Evolutionary conservation across 2,888 invertebrate genomes (phyloP), one percentile per base, ranked within the genome.

Genomic region (Mesochorus sp.): DNA sequence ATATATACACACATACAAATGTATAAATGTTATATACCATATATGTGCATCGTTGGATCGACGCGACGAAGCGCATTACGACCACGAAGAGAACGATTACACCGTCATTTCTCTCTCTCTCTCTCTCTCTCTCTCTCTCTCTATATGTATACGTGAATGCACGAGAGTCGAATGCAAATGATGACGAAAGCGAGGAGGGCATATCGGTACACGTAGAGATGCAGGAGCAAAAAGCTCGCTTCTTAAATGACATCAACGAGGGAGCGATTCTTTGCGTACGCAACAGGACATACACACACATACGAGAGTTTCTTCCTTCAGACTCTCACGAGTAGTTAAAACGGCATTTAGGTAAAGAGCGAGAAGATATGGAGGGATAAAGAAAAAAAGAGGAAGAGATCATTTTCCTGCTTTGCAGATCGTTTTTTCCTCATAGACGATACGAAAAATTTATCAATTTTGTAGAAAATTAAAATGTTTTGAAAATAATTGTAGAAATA

Each of bases 111-210:
- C 53, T 66, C 17, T 51, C 26, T 14, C 24, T 66, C 37, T 24
- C 14, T 24, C 19, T 62, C 37, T 37, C 12, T 28, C 12, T 47
- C 51, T 51, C 26, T 51, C n/a, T 42, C 24, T 10, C 28, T 61
- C 57, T 62, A 31, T 39, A 37, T 47, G 37, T 37, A 37, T 37
- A 28, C 39, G 21, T 26, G 49, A 61, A 64, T 74, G 70, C 72
- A 81, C 74, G 68, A 76, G 75, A 66, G 59, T 73, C 79, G 79
- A 81, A 82, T 82, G 82, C 81, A 81, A 82, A 81, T 82, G 73
- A 81, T 78, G 78, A 81, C 77, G 79, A 77, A 66, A 77, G 71
- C 61, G 64, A 59, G n/a, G n/a, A n/a, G 57, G 68, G 61, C 26
- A 73, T 34, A 67, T 55, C 51, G 57, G 47, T 17, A 21, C 26